Evolutionary conservation across 2,113 vertebrate genomes (phyloP).

Genomic region (Lophura nycthemera): DNA sequence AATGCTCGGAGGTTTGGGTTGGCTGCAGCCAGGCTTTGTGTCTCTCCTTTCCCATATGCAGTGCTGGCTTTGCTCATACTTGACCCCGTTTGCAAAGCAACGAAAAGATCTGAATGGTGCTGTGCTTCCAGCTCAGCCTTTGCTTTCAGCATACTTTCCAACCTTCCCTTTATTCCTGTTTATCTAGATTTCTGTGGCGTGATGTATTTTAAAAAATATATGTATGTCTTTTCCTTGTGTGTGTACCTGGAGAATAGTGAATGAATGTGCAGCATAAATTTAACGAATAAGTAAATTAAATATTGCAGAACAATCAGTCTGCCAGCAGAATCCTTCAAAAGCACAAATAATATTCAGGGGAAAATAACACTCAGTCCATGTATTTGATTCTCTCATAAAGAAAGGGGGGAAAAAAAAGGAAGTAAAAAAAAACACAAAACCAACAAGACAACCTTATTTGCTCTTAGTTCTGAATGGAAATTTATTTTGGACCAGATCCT

Average conservation of each 20-base stretch:
- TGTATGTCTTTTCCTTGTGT: background rate
- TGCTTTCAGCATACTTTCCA: background rate
- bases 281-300: slow-evolving; percentile 47
- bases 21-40: background rate
- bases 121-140: background rate
- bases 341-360: slow-evolving; percentile 10
- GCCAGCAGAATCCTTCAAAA: slow-evolving; percentile 13
- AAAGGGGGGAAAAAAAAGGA: fast-evolving
- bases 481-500: background rate
- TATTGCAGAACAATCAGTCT: slow-evolving; percentile 41
- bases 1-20: background rate
- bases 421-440: background rate
- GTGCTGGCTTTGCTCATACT: fast-evolving
- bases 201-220: background rate
- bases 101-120: background rate
- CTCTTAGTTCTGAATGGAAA: slow-evolving; percentile 25
- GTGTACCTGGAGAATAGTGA: background rate
- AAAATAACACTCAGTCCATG: slow-evolving; percentile 37
- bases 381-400: slow-evolving; percentile 16
- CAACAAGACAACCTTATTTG: background rate
- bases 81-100: background rate
- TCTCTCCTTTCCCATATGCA: background rate
- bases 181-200: background rate
- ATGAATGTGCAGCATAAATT: slow-evolving; percentile 14
- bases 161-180: background rate